Conservation (phyloP, 1,140 invertebrate genomes). For the Fopius arisanus region DNA sequence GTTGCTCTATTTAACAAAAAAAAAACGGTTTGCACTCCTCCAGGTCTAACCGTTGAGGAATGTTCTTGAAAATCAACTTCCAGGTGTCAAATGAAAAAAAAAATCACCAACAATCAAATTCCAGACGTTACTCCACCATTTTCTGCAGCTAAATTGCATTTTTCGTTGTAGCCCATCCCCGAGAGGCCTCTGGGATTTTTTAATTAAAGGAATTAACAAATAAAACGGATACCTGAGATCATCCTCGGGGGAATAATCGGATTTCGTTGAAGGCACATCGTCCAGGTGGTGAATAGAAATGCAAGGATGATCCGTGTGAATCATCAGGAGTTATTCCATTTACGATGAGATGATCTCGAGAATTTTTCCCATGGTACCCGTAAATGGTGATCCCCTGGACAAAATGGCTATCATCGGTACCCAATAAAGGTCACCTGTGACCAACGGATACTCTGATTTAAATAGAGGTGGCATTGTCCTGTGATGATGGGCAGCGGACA, state of each 20-base stretch:
- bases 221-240: too few species aligned
- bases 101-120: too few species aligned
- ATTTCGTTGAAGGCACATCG: too few species aligned
- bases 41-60: not conserved
- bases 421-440: slow-evolving; percentile 17
- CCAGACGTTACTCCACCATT: too few species aligned
- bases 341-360: not conserved
- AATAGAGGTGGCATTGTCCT: slow-evolving; percentile 22
- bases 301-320: too few species aligned
- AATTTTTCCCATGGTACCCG: slow-evolving; percentile 15
- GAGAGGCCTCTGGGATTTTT: too few species aligned
- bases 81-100: not conserved
- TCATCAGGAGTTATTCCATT: not conserved
- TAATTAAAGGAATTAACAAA: too few species aligned
- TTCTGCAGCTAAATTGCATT: too few species aligned
- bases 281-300: too few species aligned
- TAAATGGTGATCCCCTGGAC: not conserved
- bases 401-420: slow-evolving; percentile 20
- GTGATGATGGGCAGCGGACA: slow-evolving; percentile 25
- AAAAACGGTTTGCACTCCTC: not conserved
- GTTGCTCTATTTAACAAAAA: slow-evolving; percentile 29
- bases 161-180: too few species aligned
- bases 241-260: too few species aligned
- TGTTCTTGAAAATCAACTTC: not conserved
- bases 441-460: slow-evolving; percentile 39